Base-by-base conservation (phyloP, 2,888 invertebrate genomes). In the Axea sp. region DNA sequence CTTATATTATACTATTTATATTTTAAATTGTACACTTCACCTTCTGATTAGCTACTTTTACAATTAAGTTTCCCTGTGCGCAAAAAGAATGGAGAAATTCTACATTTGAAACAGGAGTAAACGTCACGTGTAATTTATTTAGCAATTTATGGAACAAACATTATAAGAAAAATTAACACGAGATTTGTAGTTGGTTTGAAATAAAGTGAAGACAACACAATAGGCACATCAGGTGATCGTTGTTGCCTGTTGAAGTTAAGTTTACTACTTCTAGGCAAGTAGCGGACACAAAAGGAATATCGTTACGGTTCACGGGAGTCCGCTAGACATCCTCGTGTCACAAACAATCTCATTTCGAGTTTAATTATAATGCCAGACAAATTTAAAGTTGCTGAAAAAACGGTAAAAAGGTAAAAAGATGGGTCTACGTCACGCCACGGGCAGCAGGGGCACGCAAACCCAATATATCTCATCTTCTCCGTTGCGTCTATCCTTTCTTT, bases 261-360 rank as follows among this genome's bases (percentile, higher is more conserved):
- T n/a, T n/a, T n/a, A n/a, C n/a, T n/a, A n/a, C 12, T 47, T 49
- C 31, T 47, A 33, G 15, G 17, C 31, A 35, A 33, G 45, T 9
- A 5, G 3, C 2, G 51, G 12, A 35, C 31, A 64, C n/a, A 64
- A 64, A 64, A 64, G 26, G 33, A 33, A 5, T 12, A 6, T 15
- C 33, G 43, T 53, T 53, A 53, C 26, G 28, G 45, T 53, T 57
- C n/a, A 57, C 64, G 22, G 33, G 51, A 64, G 62, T 19, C 41
- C 30, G 33, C 49, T 37, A 41, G 57, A 67, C 39, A 45, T 73
- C 47, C 57, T 72, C 75, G 78, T 76, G 77, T 80, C 73, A 76
- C 78, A 78, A 79, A 83, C 78, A 81, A 81, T 82, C 77, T 77
- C 79, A 82, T 82, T 83, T 81, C 77, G 65, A 80, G 77, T 80